Evolutionary conservation across 2,797 vertebrate genomes (phyloP), one percentile per base, ranked within the genome.

Genomic region (Galago senegalensis): DNA sequence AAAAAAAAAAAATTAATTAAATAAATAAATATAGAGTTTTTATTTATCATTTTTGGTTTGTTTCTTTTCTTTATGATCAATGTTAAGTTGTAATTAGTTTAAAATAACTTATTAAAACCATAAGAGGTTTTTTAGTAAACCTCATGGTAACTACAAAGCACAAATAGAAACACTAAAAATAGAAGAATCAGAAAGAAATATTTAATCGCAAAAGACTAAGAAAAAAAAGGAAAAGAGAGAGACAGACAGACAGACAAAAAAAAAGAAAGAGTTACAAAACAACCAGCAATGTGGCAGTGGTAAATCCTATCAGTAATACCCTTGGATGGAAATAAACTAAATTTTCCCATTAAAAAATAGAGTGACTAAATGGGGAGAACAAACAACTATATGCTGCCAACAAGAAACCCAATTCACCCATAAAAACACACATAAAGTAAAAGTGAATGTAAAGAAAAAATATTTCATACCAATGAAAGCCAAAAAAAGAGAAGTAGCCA

Each of bases 231-330:
- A 37, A 70, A 34, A 14, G 7, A 49, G 3, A 2, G 27, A 49
- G 27, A 8, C 1, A 76, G 27, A 25, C 1, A 73, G 20, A 11
- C 0, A 37, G n/a, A 18, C 2, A 72, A 21, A 5, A 14, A 14
- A 7, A 29, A 40, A 6, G 18, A 25, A 40, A 25, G 14, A 53
- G 14, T 53, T 53, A 14, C 53, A 53, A 53, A 53, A 53, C 53
- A 53, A 63, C 25, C 13, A 29, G 31, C 29, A 67, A n/a, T 31
- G 31, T 8, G 63, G 31, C 63, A 67, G 63, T 67, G 8, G 14
- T 67, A 67, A 67, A 31, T n/a, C n/a, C 77, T 65, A 37, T 60
- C n/a, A 23, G 60, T 27, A 80, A 58, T 27, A 49, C 46, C 27
- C n/a, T 37, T 60, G 34, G 60, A 60, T 37, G 23, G 37, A 60